These are phyloP conservation scores for Porites lobata DNA, from an alignment of 92 coral and sea anemone species.

Conservation along the genomic window DNA sequence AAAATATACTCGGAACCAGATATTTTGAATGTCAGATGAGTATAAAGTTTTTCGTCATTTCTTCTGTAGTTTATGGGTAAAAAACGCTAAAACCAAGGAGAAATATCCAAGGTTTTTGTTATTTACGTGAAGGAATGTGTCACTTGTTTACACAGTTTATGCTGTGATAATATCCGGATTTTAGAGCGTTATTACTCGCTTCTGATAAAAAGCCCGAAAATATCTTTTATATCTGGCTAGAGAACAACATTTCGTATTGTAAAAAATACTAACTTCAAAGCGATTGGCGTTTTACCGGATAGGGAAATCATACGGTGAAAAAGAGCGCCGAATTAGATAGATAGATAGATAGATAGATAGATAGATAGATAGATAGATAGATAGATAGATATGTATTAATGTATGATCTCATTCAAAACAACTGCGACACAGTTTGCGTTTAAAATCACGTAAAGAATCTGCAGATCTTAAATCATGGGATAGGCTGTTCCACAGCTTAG, in stretches of 20 bases:
- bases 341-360: too few relatives aligned
- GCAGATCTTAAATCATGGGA: too few relatives aligned
- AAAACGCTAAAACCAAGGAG: constrained; percentile 4
- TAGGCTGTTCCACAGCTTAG: too few relatives aligned
- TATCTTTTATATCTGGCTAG: neutral
- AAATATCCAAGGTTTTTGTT: constrained; percentile 12
- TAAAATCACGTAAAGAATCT: too few relatives aligned
- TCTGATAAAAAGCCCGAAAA: neutral
- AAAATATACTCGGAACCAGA: constrained; percentile 7
- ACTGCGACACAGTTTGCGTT: too few relatives aligned
- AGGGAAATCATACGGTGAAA: neutral
- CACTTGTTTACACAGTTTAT: neutral
- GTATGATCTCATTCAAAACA: too few relatives aligned
- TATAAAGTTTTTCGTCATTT: constrained; percentile 12
- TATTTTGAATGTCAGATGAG: constrained; percentile 11
- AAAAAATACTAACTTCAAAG: constrained; percentile 6
- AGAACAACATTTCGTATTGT: constrained; percentile 8
- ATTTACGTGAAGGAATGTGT: neutral
- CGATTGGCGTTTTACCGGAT: neutral
- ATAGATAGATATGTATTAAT: too few relatives aligned
- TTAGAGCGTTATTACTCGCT: neutral
- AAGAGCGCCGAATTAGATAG: neutral
- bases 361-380: too few relatives aligned
- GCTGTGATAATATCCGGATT: constrained; percentile 5
- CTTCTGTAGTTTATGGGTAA: constrained; percentile 19